phyloP scores from a whole-genome alignment of 2,113 vertebrate species.

The Neodon shergylaensis region DNA sequence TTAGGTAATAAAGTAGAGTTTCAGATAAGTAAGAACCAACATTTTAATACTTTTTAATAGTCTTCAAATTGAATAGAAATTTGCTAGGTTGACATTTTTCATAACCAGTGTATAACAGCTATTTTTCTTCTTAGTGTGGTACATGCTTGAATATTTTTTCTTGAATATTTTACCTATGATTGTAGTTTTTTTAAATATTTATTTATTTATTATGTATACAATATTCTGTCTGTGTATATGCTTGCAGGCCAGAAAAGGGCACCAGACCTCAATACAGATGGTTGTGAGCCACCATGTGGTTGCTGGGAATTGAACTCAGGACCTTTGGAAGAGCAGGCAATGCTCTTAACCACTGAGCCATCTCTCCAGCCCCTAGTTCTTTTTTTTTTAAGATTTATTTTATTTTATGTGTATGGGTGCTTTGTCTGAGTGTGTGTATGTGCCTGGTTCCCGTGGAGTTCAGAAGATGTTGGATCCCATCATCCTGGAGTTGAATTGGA shows the following conservation, averaged over 20 bases:
- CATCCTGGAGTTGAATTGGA: neutral
- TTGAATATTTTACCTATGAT: too few species aligned
- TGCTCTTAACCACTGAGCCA: too few species aligned
- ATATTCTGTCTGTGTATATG: too few species aligned
- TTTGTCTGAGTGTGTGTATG: neutral
- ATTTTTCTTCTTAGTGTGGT: constrained; percentile 8
- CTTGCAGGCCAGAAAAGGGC: too few species aligned
- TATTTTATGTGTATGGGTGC: neutral
- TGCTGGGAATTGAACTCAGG: too few species aligned
- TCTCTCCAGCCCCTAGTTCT: too few species aligned
- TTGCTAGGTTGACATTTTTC: neutral
- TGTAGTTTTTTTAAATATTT: too few species aligned
- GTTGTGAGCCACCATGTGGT: too few species aligned
- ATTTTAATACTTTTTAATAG: neutral
- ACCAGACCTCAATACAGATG: too few species aligned
- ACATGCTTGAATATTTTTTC: neutral
- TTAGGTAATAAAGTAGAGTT: neutral
- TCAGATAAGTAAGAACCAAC: neutral
- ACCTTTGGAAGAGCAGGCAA: too few species aligned
- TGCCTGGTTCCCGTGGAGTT: neutral
- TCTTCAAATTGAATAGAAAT: constrained; percentile 18
- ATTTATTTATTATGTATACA: too few species aligned
- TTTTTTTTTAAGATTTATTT: neutral
- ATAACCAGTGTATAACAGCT: neutral
- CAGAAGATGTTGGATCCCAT: neutral